phyloP scores from a whole-genome alignment of 2,113 vertebrate genomes.

The Polyodon spathula region DNA sequence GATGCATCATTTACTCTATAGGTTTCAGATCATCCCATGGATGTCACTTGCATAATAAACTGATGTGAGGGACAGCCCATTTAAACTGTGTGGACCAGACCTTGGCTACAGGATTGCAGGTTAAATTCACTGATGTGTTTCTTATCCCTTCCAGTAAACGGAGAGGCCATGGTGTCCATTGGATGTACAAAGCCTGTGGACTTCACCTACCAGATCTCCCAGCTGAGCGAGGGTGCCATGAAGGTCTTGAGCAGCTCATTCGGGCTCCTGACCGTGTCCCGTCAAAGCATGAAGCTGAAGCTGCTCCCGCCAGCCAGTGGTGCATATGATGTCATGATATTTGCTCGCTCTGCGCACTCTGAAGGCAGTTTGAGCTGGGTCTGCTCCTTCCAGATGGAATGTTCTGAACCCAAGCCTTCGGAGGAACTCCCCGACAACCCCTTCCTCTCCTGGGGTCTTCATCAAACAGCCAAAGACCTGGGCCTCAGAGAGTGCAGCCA shows the following conservation, averaged over 20 bases:
- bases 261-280: conserved; percentile 45
- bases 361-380: conserved; percentile 49
- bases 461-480: conserved; percentile 34
- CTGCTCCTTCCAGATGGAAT: conserved; percentile 63
- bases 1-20: too few species aligned
- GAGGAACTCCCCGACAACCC: conserved; percentile 56
- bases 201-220: conserved; percentile 61
- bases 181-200: conserved; percentile 45
- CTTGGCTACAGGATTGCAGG: too few species aligned
- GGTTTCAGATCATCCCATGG: too few species aligned
- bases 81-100: too few species aligned
- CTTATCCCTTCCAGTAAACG: conserved; percentile 46
- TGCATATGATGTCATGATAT: conserved; percentile 61
- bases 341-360: conserved; percentile 38
- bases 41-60: too few species aligned
- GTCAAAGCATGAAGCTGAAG: conserved; percentile 49
- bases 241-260: conserved; percentile 40
- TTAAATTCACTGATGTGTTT: neutral
- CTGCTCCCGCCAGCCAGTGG: conserved; percentile 49
- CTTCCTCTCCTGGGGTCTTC: conserved; percentile 61
- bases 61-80: too few species aligned
- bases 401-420: conserved; percentile 27
- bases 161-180: conserved; percentile 55
- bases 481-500: conserved; percentile 46
- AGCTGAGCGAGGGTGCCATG: conserved; percentile 23